Evolutionary conservation across 2,113 vertebrate species (phyloP).

Genomic region (Sylvicapra grimmia): DNA sequence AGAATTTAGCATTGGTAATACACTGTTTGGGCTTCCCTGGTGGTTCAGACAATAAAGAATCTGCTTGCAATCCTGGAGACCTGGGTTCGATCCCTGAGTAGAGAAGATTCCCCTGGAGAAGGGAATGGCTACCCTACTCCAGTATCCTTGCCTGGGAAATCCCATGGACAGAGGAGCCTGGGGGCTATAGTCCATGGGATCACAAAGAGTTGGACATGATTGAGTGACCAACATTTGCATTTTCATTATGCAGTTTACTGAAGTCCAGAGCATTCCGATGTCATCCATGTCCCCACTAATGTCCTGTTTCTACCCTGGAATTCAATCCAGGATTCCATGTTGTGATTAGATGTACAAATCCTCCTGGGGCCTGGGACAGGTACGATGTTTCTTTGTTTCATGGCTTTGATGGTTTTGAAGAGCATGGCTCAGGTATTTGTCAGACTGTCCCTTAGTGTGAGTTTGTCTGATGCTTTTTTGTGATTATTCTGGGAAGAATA

Average conservation of each 20-base stretch:
- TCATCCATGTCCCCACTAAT: not conserved
- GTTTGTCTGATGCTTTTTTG: not conserved
- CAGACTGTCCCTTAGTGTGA: not conserved
- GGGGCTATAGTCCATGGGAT: not conserved
- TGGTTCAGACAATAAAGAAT: not conserved
- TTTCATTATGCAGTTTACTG: not conserved
- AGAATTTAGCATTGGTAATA: not conserved
- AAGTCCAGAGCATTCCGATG: no score
- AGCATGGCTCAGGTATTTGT: not conserved
- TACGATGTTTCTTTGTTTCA: not conserved
- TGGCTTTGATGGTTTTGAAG: not conserved
- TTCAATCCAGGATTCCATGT: not conserved
- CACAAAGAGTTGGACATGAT: not conserved
- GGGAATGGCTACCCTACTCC: not conserved
- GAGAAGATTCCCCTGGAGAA: not conserved
- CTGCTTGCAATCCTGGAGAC: not conserved
- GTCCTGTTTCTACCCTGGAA: not conserved
- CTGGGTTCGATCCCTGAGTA: not conserved
- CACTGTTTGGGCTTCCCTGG: not conserved
- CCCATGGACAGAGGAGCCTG: not conserved
- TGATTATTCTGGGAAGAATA: not conserved
- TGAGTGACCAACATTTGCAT: not conserved
- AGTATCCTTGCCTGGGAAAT: not conserved
- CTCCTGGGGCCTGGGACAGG: not conserved
- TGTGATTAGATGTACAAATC: not conserved